A percentile compares a stretch with the other conserved stretches of the same genome.
Evolutionary conservation across 35 echinoderm and acorn worm genomes (phyloP).

Genomic region (Hemicentrotus pulcherrimus): DNA sequence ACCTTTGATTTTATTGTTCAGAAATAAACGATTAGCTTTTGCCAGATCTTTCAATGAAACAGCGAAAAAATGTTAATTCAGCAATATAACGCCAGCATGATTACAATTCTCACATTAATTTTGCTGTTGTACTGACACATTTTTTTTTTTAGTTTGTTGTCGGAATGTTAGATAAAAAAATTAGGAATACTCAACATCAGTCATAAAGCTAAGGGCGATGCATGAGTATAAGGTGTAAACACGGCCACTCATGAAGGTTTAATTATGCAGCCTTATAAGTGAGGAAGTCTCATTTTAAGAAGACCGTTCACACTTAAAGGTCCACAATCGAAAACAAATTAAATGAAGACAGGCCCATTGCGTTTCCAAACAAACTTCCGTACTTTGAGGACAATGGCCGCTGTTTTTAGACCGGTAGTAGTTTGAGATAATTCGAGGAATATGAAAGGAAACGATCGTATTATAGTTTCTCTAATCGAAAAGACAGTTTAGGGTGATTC

Average conservation of each 20-base stretch:
- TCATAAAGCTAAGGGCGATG: no score
- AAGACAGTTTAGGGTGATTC: not conserved
- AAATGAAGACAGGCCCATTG: not conserved
- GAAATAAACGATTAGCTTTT: no score
- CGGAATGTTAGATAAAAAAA: not conserved
- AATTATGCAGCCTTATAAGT: not conserved
- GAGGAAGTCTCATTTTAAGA: not conserved
- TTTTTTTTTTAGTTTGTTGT: not conserved
- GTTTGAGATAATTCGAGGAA: not conserved
- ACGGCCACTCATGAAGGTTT: not conserved
- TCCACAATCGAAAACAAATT: not conserved
- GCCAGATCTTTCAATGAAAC: no score
- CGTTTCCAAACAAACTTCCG: not conserved
- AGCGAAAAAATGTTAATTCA: no score
- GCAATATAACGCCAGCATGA: no score
- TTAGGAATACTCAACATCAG: not conserved
- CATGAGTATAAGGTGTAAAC: not conserved
- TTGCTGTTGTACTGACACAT: no score
- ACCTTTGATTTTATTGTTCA: no score
- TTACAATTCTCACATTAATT: no score
- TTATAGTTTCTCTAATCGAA: not conserved
- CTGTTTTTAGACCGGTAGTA: not conserved
- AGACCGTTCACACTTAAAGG: not conserved
- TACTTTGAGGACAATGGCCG: not conserved
- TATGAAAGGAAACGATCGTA: not conserved